Percentiles rank a stretch among this genome's conserved stretches.
Conservation (phyloP, 2,113 vertebrate genomes). For the Phylloscopus trochilus region DNA sequence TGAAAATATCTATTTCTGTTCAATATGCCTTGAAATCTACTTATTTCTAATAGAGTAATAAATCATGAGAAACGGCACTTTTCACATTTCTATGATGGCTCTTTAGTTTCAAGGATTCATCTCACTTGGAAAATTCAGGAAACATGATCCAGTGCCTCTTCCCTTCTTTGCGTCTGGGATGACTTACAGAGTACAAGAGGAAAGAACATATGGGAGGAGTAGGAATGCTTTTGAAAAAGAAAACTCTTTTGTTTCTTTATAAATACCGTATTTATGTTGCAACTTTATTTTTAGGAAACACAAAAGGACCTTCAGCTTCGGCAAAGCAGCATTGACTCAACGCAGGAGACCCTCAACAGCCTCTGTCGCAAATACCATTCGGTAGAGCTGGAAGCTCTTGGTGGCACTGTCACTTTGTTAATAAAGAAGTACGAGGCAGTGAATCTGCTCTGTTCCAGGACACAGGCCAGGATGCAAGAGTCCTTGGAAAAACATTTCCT, state of each 20-base stretch:
- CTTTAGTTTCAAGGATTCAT: neutral
- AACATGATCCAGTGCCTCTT: neutral
- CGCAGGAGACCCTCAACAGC: conserved; percentile 82
- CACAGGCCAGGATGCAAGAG: conserved; percentile 83
- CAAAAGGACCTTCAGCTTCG: conserved; percentile 85
- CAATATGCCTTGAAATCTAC: neutral
- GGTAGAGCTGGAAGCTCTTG: conserved; percentile 81
- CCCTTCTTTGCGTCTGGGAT: neutral
- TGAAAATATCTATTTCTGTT: neutral
- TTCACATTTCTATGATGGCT: neutral
- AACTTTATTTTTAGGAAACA: conserved; percentile 75
- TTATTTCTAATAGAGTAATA: neutral
- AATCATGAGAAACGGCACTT: neutral
- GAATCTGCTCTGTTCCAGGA: conserved; percentile 79
- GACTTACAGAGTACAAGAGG: neutral
- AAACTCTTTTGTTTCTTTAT: neutral
- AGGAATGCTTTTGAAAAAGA: neutral
- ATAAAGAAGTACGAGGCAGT: conserved; percentile 85
- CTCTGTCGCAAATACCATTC: conserved; percentile 89
- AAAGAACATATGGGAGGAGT: neutral
- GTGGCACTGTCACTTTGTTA: conserved; percentile 80
- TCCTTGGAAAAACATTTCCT: conserved; percentile 84
- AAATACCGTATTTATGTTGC: neutral
- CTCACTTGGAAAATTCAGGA: neutral
- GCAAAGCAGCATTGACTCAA: conserved; percentile 79